Base-by-base conservation (phyloP, 2,113 vertebrate genomes). In the Tyto alba region DNA sequence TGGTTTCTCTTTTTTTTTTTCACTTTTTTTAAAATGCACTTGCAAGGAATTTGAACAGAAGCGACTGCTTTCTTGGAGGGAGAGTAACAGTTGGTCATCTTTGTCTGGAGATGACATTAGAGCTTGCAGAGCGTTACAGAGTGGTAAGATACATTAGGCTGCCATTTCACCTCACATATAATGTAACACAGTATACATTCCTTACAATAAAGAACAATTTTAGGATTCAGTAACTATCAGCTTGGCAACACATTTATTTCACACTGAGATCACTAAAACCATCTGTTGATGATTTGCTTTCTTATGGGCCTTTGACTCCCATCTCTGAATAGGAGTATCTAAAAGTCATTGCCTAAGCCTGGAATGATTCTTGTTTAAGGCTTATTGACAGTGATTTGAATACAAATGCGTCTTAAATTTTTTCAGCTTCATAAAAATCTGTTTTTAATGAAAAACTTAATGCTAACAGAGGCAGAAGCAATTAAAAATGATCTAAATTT, bases 201-300 rank as follows among this genome's bases (percentile, higher is more conserved):
- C 93, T 92, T 72, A 62, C 86, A 82, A 23, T 0, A 17, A 67
- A 21, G 53, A 62, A 57, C 69, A 74, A 59, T 82, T 76, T 76
- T 55, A 89, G 71, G 77, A 95, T 94, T 95, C 76, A 80, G 73
- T 92, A 68, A 81, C 80, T 95, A 34, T 96, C 68, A 52, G 50
- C 94, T 89, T 96, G 66, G 93, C 93, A 97, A 89, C 73, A 59
- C 77, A n/a, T 88, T 76, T 75, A n/a, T 93, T 96, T 95, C 68
- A 77, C 84, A 43, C 74, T 66, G 64, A 76, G 67, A 76, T 84
- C 83, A 73, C 55, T 36, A 52, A 96, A 95, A 72, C 90, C 95
- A 96, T 96, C 80, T 98, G 97, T 90, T 97, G 94, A 93, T 91
- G 82, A 67, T 97, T 97, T 98, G 92, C 95, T 94, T 97, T 97